Conservation (phyloP, 64 coral and sea anemone species). For the Cladopsammia gracilis region DNA sequence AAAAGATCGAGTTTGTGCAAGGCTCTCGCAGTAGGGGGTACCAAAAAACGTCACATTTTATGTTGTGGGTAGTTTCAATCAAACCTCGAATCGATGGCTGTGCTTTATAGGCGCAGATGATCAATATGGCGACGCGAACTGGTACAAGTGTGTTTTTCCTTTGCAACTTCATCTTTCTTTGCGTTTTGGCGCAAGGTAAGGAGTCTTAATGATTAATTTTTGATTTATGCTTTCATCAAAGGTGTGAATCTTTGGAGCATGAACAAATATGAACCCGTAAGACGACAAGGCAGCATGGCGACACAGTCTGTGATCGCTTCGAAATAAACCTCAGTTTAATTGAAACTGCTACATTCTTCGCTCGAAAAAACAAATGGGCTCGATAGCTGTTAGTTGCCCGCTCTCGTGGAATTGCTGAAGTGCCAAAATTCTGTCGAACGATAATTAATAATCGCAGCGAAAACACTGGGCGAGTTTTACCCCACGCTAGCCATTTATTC, state of each 20-base stretch:
- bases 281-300: slow-evolving; percentile 1
- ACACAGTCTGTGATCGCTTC: neutral
- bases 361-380: neutral
- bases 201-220: slow-evolving; percentile 52
- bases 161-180: neutral
- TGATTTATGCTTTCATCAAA: slow-evolving; percentile 52
- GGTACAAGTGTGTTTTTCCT: neutral
- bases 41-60: slow-evolving; percentile 11
- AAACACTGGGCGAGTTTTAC: neutral
- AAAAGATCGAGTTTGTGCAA: neutral
- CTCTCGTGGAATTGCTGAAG: neutral
- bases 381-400: neutral
- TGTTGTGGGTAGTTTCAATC: slow-evolving; percentile 15
- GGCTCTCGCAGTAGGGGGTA: slow-evolving; percentile 24
- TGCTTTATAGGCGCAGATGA: neutral
- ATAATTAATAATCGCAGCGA: neutral
- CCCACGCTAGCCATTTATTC: neutral
- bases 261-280: slow-evolving; percentile 26
- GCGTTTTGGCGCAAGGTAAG: slow-evolving; percentile 33
- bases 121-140: slow-evolving; percentile 21
- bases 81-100: slow-evolving; percentile 12
- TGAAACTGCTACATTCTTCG: neutral
- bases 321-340: neutral
- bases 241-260: slow-evolving; percentile 34
- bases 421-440: neutral